These are phyloP conservation scores for Latrodectus hesperus DNA, from an alignment of 2,888 invertebrate genomes.

Conservation along the genomic window DNA sequence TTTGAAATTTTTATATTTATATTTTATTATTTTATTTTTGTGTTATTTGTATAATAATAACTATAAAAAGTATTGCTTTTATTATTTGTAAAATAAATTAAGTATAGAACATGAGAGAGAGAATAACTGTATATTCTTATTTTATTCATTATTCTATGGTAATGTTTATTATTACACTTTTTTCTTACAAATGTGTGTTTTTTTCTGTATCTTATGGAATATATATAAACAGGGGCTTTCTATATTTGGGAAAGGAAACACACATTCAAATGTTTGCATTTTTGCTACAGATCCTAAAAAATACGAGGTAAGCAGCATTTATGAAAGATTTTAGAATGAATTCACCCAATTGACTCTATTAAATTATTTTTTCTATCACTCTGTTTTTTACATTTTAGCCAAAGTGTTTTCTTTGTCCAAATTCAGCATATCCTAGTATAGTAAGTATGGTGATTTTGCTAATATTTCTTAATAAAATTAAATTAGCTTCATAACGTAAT, in stretches of 20 bases:
- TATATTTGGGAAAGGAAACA: too few species aligned
- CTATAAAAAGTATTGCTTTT: too few species aligned
- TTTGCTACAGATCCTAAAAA: constrained; percentile 4
- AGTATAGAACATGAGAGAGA: too few species aligned
- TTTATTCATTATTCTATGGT: background rate
- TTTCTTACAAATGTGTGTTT: background rate
- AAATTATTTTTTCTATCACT: background rate
- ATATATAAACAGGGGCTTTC: background rate
- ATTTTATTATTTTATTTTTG: too few species aligned
- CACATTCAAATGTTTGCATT: constrained; percentile 22
- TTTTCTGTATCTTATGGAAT: background rate
- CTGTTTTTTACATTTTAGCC: constrained; percentile 6
- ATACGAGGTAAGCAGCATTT: constrained; percentile 7
- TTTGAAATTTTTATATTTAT: too few species aligned
- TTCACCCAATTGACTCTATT: background rate
- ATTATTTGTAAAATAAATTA: too few species aligned
- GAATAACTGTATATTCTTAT: background rate
- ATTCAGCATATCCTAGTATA: constrained; percentile 14
- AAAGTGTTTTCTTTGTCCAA: constrained; percentile 38
- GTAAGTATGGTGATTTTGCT: constrained; percentile 6
- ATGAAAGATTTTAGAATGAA: background rate
- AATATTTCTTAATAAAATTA: too few species aligned
- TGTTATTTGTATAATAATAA: too few species aligned
- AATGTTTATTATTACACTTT: background rate
- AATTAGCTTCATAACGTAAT: too few species aligned